Evolutionary conservation across 1,140 invertebrate genomes (phyloP), one percentile per base, ranked within the genome.

Genomic region (Bradynema listronoti): DNA sequence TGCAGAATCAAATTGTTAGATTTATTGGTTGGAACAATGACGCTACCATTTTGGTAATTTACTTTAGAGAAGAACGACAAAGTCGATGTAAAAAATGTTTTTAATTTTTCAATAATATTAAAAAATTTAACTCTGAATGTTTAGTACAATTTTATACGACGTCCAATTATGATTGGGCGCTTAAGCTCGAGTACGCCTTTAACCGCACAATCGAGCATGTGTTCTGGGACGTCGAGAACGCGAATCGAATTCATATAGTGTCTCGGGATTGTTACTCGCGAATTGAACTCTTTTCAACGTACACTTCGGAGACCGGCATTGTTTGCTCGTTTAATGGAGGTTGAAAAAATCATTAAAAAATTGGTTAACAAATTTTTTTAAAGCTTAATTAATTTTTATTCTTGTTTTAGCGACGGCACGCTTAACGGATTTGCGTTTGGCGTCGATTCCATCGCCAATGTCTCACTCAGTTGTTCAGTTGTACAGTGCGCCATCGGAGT

Each of bases 101-200:
- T 43, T 64, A 27, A 77, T 83, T 16, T 27, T 16, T 43, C 7
- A 22, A 46, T 59, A 11, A 2, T 9, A 29, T 36, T 9, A 25
- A 57, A 30, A 5, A 19, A n/a, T 19, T 24, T 54, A 42, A 41
- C 42, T 14, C 25, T 33, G 11, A 16, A 30, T 46, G 61, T 50
- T 56, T 66, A 72, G 73, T 92, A 33, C 84, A 90, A 68, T 75
- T 93, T 0, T 93, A 87, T 82, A 88, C 86, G 4, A 83, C 85
- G 46, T 84, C 84, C 24, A 93, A 93, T 81, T 91, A 89, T 73
- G 86, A 91, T 73, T 93, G 89, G 89, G 91, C 91, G 79, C 77
- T 87, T 11, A 92, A 93, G 74, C 86, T 90, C 72, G 22, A 30
- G 3, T 36, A 54, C 14, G 22, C 54, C 2, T 56, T 63, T 5